These are phyloP conservation scores for Sinocyclocheilus grahami DNA, from an alignment of 2,113 vertebrate species.

Conservation along the genomic window DNA sequence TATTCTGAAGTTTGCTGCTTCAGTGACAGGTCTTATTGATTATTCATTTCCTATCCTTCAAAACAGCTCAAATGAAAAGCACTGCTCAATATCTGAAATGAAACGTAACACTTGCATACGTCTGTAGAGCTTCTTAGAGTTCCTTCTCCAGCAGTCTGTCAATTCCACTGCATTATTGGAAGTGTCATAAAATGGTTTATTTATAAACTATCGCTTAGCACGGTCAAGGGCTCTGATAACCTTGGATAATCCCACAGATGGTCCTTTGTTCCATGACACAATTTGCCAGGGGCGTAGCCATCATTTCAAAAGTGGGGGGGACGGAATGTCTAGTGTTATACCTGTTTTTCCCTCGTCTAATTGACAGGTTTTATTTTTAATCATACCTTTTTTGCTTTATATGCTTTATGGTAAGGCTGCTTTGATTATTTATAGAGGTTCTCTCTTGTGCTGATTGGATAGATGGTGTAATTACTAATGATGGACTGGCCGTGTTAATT, in stretches of 20 bases:
- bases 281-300: too few species aligned
- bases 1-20: background rate
- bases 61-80: background rate
- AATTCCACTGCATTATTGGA: slow-evolving; percentile 1
- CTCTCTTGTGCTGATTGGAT: too few species aligned
- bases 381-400: too few species aligned
- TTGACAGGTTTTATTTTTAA: too few species aligned
- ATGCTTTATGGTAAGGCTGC: too few species aligned
- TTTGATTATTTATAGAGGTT: too few species aligned
- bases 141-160: slow-evolving; percentile 6
- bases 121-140: background rate
- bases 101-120: background rate
- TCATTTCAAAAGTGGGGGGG: too few species aligned
- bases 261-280: slow-evolving; percentile 25
- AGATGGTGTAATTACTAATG: too few species aligned
- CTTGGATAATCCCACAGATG: slow-evolving; percentile 41
- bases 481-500: too few species aligned
- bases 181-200: slow-evolving; percentile 20
- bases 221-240: slow-evolving; percentile 38
- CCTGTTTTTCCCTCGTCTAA: too few species aligned
- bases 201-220: slow-evolving; percentile 15
- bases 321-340: too few species aligned
- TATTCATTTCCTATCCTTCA: background rate
- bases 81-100: background rate
- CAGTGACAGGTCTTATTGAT: slow-evolving; percentile 13